Evolutionary conservation across 2,797 vertebrate species (phyloP).

Genomic region (Danio jaintianensis): DNA sequence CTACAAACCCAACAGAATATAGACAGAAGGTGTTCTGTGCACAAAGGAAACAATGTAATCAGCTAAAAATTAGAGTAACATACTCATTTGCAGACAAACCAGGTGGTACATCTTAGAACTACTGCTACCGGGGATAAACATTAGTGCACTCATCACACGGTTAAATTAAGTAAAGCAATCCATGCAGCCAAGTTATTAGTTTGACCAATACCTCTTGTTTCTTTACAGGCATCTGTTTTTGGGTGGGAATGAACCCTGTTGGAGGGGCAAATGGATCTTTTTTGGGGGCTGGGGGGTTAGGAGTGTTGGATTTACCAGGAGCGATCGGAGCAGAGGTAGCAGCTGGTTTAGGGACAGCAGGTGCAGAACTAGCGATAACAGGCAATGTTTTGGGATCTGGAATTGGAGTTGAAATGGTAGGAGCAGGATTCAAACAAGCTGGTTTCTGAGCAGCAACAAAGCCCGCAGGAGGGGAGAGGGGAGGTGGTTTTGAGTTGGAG

Average conservation of each 20-base stretch:
- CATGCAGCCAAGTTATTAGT: slow-evolving; percentile 45
- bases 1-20: neutral
- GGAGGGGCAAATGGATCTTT: slow-evolving; percentile 46
- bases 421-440: slow-evolving; percentile 1
- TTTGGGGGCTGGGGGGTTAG: slow-evolving; percentile 36
- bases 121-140: neutral
- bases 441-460: slow-evolving; percentile 53
- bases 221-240: slow-evolving; percentile 58
- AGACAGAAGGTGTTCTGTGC: neutral
- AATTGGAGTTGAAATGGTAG: slow-evolving; percentile 13
- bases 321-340: slow-evolving; percentile 13
- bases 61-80: neutral
- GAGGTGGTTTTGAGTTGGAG: slow-evolving; percentile 24
- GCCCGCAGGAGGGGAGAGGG: slow-evolving; percentile 35
- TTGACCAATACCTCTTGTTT: slow-evolving; percentile 73
- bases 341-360: slow-evolving; percentile 30
- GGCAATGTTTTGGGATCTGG: slow-evolving; percentile 35
- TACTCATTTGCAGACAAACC: neutral
- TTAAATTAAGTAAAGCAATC: slow-evolving; percentile 31
- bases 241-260: slow-evolving; percentile 56
- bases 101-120: neutral
- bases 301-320: slow-evolving; percentile 35
- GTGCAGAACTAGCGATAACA: slow-evolving; percentile 26
- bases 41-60: neutral
- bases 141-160: slow-evolving; percentile 52